phyloP scores from a whole-genome alignment of 2,797 vertebrate species.

The Nasua narica region DNA sequence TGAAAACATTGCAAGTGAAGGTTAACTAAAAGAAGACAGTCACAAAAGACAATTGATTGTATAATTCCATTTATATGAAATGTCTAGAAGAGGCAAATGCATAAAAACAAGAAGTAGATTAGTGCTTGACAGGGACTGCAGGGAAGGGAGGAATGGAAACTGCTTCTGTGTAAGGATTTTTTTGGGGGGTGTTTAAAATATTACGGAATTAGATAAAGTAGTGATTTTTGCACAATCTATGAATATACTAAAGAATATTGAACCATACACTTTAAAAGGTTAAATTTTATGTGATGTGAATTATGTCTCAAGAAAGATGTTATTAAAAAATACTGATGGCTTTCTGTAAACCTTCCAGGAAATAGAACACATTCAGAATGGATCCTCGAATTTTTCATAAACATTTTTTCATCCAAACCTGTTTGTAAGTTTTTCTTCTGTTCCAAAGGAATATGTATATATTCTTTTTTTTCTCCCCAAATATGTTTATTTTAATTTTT shows the following conservation, averaged over 20 bases:
- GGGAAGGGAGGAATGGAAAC: neutral
- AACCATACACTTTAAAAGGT: neutral
- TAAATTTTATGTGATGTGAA: neutral
- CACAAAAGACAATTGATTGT: neutral
- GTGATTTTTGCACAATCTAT: conserved; percentile 8
- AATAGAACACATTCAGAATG: conserved; percentile 7
- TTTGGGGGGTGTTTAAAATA: neutral
- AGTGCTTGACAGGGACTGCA: neutral
- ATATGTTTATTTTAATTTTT: no score
- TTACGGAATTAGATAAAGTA: neutral
- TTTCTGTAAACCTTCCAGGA: neutral
- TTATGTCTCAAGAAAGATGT: neutral
- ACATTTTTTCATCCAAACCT: conserved; percentile 13
- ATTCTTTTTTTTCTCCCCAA: no score
- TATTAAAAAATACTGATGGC: neutral
- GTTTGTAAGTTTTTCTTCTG: neutral
- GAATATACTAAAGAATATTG: neutral
- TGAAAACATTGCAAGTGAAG: neutral
- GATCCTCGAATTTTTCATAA: neutral
- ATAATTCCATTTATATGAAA: neutral
- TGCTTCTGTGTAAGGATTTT: neutral
- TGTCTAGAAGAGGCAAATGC: neutral
- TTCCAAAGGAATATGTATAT: neutral
- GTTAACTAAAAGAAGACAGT: neutral
- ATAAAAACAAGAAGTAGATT: neutral